Evolutionary conservation across 2,888 invertebrate species (phyloP).

Genomic region (Morpho helenor): DNA sequence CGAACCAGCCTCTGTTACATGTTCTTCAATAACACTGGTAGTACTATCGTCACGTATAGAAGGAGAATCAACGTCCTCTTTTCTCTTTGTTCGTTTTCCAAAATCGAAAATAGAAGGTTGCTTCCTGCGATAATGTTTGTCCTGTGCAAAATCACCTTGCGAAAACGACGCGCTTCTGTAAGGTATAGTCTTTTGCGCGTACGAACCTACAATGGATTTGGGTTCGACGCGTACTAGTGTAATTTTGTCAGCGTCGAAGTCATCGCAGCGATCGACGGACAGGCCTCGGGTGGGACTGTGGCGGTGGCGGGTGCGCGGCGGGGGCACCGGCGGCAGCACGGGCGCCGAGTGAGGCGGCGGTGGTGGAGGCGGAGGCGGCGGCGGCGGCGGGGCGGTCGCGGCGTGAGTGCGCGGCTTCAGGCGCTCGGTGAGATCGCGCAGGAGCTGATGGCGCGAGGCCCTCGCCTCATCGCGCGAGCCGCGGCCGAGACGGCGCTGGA

Average conservation of each 20-base stretch:
- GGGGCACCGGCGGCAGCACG: slow-evolving; percentile 78
- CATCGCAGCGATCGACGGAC: slow-evolving; percentile 67
- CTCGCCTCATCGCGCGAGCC: slow-evolving; percentile 65
- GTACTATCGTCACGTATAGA: slow-evolving; percentile 51
- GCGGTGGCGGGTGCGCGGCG: slow-evolving; percentile 71
- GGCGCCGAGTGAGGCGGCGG: slow-evolving; percentile 72
- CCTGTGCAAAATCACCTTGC: slow-evolving; percentile 88
- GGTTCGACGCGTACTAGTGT: slow-evolving; percentile 79
- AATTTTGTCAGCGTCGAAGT: slow-evolving; percentile 69
- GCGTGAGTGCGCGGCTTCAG: slow-evolving; percentile 79
- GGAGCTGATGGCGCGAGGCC: slow-evolving; percentile 81
- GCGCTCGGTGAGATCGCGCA: slow-evolving; percentile 89
- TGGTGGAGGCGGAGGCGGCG: slow-evolving; percentile 60
- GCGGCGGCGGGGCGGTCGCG: slow-evolving; percentile 38
- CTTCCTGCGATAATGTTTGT: slow-evolving; percentile 64
- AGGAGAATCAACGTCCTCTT: slow-evolving; percentile 36
- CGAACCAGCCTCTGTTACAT: slow-evolving; percentile 67
- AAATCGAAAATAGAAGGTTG: slow-evolving; percentile 67
- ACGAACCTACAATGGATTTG: slow-evolving; percentile 80
- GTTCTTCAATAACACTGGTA: slow-evolving; percentile 57
- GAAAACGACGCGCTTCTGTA: slow-evolving; percentile 93
- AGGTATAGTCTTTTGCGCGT: slow-evolving; percentile 83
- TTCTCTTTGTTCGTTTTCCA: slow-evolving; percentile 50
- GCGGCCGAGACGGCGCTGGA: slow-evolving; percentile 87
- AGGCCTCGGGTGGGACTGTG: slow-evolving; percentile 73